These are phyloP conservation scores for Drosophila acutilabella DNA, from an alignment of 2,888 invertebrate genomes.

Conservation along the genomic window DNA sequence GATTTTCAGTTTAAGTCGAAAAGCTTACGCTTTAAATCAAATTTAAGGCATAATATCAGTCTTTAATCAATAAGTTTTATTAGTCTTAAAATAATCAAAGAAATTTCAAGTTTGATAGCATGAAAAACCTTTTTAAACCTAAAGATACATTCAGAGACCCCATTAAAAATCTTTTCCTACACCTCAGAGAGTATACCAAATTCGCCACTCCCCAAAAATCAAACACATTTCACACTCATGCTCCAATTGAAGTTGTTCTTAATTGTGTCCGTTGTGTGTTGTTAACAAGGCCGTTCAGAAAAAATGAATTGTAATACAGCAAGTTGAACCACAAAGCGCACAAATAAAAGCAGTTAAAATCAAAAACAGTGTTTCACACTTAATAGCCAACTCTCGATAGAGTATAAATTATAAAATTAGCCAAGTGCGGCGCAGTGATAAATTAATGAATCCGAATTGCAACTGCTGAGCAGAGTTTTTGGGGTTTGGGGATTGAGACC, in stretches of 20 bases:
- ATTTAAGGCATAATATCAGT: neutral
- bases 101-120: too few relatives aligned
- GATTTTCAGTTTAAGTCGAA: too few relatives aligned
- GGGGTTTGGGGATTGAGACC: conserved; percentile 37
- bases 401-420: conserved; percentile 64
- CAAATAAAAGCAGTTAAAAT: conserved; percentile 7
- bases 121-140: too few relatives aligned
- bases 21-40: neutral
- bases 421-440: conserved; percentile 65
- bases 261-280: conserved; percentile 28
- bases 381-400: conserved; percentile 65
- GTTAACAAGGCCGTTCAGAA: conserved; percentile 57
- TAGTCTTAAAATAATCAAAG: too few relatives aligned
- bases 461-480: conserved; percentile 46
- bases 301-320: conserved; percentile 47
- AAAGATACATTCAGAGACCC: too few relatives aligned
- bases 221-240: conserved; percentile 7
- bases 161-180: too few relatives aligned
- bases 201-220: neutral
- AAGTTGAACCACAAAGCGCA: conserved; percentile 1
- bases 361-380: conserved; percentile 70
- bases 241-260: conserved; percentile 13
- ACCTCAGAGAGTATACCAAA: neutral
- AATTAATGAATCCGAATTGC: conserved; percentile 76
- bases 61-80: too few relatives aligned